Base-by-base conservation (phyloP, 2,113 vertebrate species). In the Chelonoidis abingdonii region DNA sequence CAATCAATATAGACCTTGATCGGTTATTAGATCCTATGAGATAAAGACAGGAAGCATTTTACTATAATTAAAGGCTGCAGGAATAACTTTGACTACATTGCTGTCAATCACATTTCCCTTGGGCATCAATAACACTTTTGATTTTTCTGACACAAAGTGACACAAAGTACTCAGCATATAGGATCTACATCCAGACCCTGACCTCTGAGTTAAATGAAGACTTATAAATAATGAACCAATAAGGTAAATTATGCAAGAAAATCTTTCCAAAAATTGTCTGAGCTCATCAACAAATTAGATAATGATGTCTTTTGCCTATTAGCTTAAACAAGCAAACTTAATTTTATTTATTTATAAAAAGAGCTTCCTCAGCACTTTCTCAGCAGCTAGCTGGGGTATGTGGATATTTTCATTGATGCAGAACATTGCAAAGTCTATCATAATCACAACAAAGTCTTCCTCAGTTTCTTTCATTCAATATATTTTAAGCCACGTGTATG, bases 151-250 rank as follows among this genome's bases (percentile, higher is more conserved):
- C 90, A 94, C 0, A 0, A 94, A 78, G 65, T 87, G 90, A 87
- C 96, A 97, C 81, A 81, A 93, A n/a, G 65, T 94, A 57, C 93
- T 92, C 53, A 16, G 95, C 92, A 93, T 94, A 56, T 94, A 94
- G 96, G 87, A 89, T 65, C 91, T 80, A 53, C 38, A 95, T 92
- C 89, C 44, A 90, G 95, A 85, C 35, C 56, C 47, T 0, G 0
- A 85, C 90, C 53, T 88, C 31, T 29, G 89, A 94, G 86, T 81
- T 94, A 93, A 94, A 96, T 52, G 41, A 95, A 93, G 80, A 79
- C 83, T 93, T 88, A 93, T 96, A 96, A 97, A 97, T 97, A 97
- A 97, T 97, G 79, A 92, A 97, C 84, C 93, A 89, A 85, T 91
- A 95, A 41, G 14, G 53, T 94, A 93, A 97, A 97, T 97, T 97